These are phyloP conservation scores for Xylota sylvarum DNA, from an alignment of 2,888 invertebrate species.

Conservation along the genomic window DNA sequence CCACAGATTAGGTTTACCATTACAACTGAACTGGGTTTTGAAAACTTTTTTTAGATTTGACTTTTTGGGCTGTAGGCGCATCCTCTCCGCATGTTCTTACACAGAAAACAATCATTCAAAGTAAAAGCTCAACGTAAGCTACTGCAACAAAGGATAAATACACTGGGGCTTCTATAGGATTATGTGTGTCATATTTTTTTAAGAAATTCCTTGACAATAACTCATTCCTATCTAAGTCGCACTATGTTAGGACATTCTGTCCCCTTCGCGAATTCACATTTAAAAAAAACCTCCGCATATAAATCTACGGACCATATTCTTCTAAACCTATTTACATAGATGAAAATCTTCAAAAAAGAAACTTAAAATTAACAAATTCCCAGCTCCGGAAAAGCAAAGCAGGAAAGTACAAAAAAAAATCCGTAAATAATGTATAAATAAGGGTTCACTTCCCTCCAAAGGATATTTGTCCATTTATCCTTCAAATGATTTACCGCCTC, in stretches of 20 bases:
- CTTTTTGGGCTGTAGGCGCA: too few relatives aligned
- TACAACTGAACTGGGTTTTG: too few relatives aligned
- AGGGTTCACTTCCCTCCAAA: constrained; percentile 65
- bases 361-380: constrained; percentile 52
- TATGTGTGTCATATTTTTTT: background rate
- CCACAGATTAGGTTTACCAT: too few relatives aligned
- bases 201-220: background rate
- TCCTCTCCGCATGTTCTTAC: too few relatives aligned
- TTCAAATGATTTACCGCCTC: constrained; percentile 71
- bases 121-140: too few relatives aligned
- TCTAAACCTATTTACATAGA: constrained; percentile 31
- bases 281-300: background rate
- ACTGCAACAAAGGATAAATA: too few relatives aligned
- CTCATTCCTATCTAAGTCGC: constrained; percentile 11
- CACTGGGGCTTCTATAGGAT: too few relatives aligned
- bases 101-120: too few relatives aligned
- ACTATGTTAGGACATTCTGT: constrained; percentile 8
- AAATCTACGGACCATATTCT: constrained; percentile 10
- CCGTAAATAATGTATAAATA: constrained; percentile 70
- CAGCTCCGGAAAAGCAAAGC: constrained; percentile 8
- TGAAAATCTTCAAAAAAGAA: constrained; percentile 35
- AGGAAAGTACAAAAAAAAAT: constrained; percentile 21
- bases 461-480: constrained; percentile 76
- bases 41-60: too few relatives aligned
- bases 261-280: background rate